A percentile compares a stretch with the other conserved stretches of the same genome.
phyloP scores from a whole-genome alignment of 1,140 invertebrate genomes.

The Nasonia vitripennis region DNA sequence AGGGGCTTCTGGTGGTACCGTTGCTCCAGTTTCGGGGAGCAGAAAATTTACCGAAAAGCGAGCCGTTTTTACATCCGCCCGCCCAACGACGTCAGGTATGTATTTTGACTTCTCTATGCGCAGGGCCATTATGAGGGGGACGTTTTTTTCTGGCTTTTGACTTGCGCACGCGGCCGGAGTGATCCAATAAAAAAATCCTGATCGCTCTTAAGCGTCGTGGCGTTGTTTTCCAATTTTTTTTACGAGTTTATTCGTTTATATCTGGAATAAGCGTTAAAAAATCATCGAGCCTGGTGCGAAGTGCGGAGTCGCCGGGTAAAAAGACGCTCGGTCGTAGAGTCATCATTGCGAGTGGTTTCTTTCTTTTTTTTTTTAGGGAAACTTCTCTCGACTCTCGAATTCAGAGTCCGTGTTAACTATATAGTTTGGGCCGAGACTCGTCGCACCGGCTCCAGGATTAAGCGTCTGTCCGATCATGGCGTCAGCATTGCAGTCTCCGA shows the following conservation, averaged over 20 bases:
- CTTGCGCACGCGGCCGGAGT: neutral
- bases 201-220: neutral
- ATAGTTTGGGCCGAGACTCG: no score
- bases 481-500: no score
- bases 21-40: conserved; percentile 58
- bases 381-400: no score
- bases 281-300: no score
- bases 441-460: no score
- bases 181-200: neutral
- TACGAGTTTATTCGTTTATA: neutral
- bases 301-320: no score
- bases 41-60: neutral
- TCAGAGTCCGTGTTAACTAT: no score
- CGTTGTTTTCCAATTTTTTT: neutral
- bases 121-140: no score
- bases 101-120: conserved; percentile 16
- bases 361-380: no score
- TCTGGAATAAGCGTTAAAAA: neutral
- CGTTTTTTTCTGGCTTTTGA: neutral
- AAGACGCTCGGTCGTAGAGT: no score
- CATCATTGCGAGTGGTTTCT: no score
- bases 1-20: conserved; percentile 44
- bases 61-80: neutral
- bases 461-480: no score
- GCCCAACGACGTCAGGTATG: neutral